Evolutionary conservation across 1,140 invertebrate genomes (phyloP), one percentile per base, ranked within the genome.

Genomic region (Mycetomoellerius zeteki): DNA sequence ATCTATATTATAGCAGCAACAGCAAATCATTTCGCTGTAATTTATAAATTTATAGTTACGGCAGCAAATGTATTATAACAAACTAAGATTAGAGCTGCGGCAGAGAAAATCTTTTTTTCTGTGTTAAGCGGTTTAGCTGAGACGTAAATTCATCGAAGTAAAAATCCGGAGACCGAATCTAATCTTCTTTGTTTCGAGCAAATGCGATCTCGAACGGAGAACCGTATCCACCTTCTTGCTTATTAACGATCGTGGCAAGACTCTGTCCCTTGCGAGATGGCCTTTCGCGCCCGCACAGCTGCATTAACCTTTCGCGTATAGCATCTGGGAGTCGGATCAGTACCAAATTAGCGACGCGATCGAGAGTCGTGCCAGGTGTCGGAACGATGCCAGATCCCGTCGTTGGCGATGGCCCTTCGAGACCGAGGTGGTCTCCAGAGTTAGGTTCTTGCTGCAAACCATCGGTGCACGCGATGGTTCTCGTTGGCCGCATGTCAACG

Each of bases 401-500:
- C 33, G 14, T n/a, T 24, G 5, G 37, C 56, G 76, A 85, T 76
- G 78, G 82, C 54, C 65, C 67, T 85, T 80, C 30, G 43, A 54
- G 21, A 73, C 19, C 37, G 14, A 69, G n/a, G 52, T 33, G 73
- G 37, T 82, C 78, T 24, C 47, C 43, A 24, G 21, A 27, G 24
- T 30, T 43, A 60, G 24, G 10, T 43, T 8, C n/a, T n/a, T 30
- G 30, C 54, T 58, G 30, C 14, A 62, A 76, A 21, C 27, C 56
- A 24, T 33, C 76, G 72, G 33, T 43, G 93, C 93, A 94, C 93
- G 93, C 93, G 91, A 94, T 82, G 91, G 85, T 56, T 91, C 86
- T 87, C 71, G 93, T 91, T 93, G 89, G 89, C 88, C 92, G 89
- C 88, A 92, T 91, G 91, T 94, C 92, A 92, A 91, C 81, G 16